Percentiles rank a stretch among this genome's conserved stretches.
Evolutionary conservation across 1,140 invertebrate genomes (phyloP).

Genomic region (Zaprionus ornatus): DNA sequence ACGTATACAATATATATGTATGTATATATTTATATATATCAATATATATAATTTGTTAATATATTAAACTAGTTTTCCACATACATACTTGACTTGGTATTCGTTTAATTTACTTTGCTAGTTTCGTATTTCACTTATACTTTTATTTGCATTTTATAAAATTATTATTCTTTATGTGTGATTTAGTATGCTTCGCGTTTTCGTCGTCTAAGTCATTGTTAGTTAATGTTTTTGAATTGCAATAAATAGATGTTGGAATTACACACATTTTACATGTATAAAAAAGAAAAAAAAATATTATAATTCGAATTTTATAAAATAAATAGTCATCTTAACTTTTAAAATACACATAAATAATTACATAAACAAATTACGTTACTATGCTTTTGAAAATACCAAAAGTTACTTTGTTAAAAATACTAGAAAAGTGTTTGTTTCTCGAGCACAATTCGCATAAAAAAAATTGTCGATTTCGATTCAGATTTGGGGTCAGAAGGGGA

Average conservation of each 20-base stretch:
- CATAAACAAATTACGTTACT: slow-evolving; percentile 22
- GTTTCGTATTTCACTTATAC: slow-evolving; percentile 47
- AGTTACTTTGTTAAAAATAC: slow-evolving; percentile 56
- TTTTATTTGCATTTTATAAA: slow-evolving; percentile 62
- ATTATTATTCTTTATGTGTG: slow-evolving; percentile 60
- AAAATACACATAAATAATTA: slow-evolving; percentile 51
- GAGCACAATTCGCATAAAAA: slow-evolving; percentile 62
- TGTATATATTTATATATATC: slow-evolving; percentile 42
- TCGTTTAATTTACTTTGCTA: slow-evolving; percentile 75
- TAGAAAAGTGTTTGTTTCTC: slow-evolving; percentile 50
- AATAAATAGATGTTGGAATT: slow-evolving; percentile 54
- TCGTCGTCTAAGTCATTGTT: slow-evolving; percentile 75
- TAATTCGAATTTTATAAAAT: slow-evolving; percentile 21
- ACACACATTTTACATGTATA: slow-evolving; percentile 9
- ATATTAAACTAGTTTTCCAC: slow-evolving; percentile 72
- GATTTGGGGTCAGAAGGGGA: slow-evolving; percentile 9
- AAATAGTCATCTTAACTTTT: slow-evolving; percentile 10
- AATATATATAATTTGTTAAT: slow-evolving; percentile 64
- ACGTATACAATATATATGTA: slow-evolving; percentile 43
- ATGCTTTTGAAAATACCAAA: slow-evolving; percentile 50
- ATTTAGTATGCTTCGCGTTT: slow-evolving; percentile 74
- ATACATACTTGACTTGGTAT: slow-evolving; percentile 71
- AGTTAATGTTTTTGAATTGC: slow-evolving; percentile 71
- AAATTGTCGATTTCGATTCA: slow-evolving; percentile 15
- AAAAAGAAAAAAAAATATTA: slow-evolving; percentile 13